Base-by-base conservation (phyloP, 1,140 invertebrate species). In the Drosophila virilis region DNA sequence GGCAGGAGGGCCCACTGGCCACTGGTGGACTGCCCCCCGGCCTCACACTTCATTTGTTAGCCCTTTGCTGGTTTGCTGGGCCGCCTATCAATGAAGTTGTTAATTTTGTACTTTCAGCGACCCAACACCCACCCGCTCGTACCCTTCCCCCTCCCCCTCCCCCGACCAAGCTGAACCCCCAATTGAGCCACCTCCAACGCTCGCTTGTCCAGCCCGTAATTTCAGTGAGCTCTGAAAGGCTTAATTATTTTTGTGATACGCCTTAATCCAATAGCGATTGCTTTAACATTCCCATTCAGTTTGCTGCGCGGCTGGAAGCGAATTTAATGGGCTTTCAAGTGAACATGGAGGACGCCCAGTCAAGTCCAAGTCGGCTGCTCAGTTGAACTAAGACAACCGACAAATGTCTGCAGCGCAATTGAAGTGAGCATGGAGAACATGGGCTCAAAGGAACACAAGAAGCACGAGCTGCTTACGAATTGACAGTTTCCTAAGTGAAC, bases 81-180 rank as follows among this genome's bases (percentile, higher is more conserved):
- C 50, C 48, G 74, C 74, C 80, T 80, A 90, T 90, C 85, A 80
- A 89, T 89, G 85, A 89, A 89, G 85, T 89, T 90, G 84, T 89
- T 89, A 89, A 89, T 89, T 89, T 80, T 80, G 61, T 80, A 80
- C 78, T 75, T 72, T 75, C 61, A 78, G 61, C 75, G 61, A 28
- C 46, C 17, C 17, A 28, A 3, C 38, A 40, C 46, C 46, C 12
- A 32, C 5, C 2, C 46, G 3, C 8, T n/a, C n/a, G n/a, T n/a
- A n/a, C n/a, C n/a, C 17, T 40, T 43, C 17, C 50, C 37, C 15
- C 40, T 2, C 38, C 38, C 8, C 2, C n/a, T 6, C 8, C 35
- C 33, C 28, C 37, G 3, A 4, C 5, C 5, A 4, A 28, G 4
- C 22, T 28, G 22, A 28, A 28, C 22, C 4, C 22, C 22, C 22